Percentiles rank a stretch among this genome's conserved stretches.
phyloP scores from a whole-genome alignment of 2,113 vertebrate species.

The Fukomys damarensis region DNA sequence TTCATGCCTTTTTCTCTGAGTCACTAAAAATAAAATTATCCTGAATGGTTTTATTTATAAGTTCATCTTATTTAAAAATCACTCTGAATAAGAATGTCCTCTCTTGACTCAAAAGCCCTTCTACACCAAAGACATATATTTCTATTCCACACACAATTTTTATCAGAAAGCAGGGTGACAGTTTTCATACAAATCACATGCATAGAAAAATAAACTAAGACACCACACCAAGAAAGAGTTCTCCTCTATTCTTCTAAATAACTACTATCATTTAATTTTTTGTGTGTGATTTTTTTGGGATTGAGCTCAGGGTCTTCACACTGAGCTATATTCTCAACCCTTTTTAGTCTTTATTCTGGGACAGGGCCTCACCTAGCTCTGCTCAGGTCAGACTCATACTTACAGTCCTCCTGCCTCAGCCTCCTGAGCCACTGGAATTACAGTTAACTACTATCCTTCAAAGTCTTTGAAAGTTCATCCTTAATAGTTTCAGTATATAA shows the following conservation, averaged over 20 bases:
- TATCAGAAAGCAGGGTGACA: background rate
- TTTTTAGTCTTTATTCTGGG: background rate
- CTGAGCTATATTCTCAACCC: background rate
- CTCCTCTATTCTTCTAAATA: background rate
- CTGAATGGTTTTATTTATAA: slow-evolving; percentile 37
- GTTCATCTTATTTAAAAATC: slow-evolving; percentile 16
- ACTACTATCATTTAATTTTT: background rate
- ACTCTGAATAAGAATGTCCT: slow-evolving; percentile 7
- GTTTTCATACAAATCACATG: background rate
- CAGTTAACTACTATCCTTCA: background rate
- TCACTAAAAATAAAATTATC: slow-evolving; percentile 60
- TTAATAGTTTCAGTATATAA: background rate
- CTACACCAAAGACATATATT: background rate
- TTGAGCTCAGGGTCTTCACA: background rate
- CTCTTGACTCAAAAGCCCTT: background rate
- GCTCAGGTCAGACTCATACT: background rate
- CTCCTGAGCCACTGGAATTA: background rate
- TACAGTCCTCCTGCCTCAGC: background rate
- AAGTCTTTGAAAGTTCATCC: background rate
- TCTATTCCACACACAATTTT: background rate
- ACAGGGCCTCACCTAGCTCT: background rate
- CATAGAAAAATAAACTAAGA: slow-evolving; percentile 23
- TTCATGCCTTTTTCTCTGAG: slow-evolving; percentile 50
- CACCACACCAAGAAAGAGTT: background rate
- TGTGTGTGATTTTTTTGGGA: background rate